These are phyloP conservation scores for Brachystomella parvula DNA, from an alignment of 1,140 invertebrate genomes.

Conservation along the genomic window DNA sequence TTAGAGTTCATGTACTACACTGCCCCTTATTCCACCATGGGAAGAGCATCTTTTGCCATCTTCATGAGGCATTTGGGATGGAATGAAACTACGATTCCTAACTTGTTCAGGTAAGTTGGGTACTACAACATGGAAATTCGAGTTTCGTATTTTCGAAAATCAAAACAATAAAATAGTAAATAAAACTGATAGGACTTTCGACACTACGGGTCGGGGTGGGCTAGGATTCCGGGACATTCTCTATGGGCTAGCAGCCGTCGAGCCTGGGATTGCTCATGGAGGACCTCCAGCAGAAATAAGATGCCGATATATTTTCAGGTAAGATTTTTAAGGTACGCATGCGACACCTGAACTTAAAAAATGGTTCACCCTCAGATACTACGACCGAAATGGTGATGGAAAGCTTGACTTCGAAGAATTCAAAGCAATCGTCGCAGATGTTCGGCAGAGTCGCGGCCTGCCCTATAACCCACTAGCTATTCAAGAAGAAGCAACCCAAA, in stretches of 20 bases:
- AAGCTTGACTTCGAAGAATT: conserved; percentile 41
- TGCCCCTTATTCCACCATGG: conserved; percentile 43
- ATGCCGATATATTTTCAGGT: conserved; percentile 50
- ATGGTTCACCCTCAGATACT: conserved; percentile 42
- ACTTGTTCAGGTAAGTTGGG: conserved; percentile 43
- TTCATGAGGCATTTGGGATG: conserved; percentile 43
- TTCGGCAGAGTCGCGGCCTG: conserved; percentile 43
- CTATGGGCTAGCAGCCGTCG: conserved; percentile 49
- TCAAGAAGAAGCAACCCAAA: conserved; percentile 43
- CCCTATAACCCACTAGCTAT: conserved; percentile 42
- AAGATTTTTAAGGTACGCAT: conserved; percentile 13
- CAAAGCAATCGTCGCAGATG: conserved; percentile 45
- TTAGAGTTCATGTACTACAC: conserved; percentile 41
- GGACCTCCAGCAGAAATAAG: conserved; percentile 50
- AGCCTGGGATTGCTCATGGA: conserved; percentile 51
- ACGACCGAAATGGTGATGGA: conserved; percentile 46
- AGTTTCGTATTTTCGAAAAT: neutral
- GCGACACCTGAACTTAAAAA: neutral
- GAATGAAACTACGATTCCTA: conserved; percentile 31
- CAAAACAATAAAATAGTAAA: neutral
- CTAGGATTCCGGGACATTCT: conserved; percentile 47
- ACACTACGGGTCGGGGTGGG: conserved; percentile 41
- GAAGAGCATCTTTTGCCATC: conserved; percentile 39
- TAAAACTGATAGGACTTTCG: conserved; percentile 44
- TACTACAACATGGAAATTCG: neutral